phyloP scores from a whole-genome alignment of 2,113 vertebrate genomes.

The Pseudorectes ferrugineus region DNA sequence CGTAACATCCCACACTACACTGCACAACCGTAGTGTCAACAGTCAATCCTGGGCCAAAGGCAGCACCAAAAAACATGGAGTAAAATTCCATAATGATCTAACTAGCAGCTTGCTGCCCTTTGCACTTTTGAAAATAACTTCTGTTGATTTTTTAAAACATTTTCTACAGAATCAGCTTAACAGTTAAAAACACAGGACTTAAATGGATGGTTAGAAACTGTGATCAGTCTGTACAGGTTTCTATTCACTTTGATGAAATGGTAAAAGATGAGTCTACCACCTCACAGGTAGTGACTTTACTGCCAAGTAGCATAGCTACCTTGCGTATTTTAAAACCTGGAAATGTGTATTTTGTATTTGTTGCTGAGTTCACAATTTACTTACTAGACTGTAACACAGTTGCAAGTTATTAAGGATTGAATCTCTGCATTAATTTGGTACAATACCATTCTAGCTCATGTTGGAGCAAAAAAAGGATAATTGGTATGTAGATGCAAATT shows the following conservation, averaged over 20 bases:
- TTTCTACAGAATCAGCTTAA: background rate
- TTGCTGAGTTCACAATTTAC: background rate
- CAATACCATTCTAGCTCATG: background rate
- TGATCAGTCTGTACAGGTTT: background rate
- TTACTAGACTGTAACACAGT: background rate
- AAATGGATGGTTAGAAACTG: background rate
- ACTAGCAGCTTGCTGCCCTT: background rate
- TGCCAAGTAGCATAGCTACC: background rate
- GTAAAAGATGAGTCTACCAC: background rate
- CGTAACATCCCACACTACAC: background rate
- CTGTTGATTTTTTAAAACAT: background rate
- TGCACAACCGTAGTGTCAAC: background rate
- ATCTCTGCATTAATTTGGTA: background rate
- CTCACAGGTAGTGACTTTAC: background rate
- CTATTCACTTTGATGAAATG: background rate
- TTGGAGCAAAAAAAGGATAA: background rate
- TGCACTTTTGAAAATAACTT: background rate
- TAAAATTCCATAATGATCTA: background rate
- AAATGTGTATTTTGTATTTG: background rate
- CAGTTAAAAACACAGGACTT: background rate
- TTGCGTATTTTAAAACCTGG: background rate
- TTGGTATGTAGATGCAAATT: background rate
- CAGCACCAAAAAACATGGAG: background rate
- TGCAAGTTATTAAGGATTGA: background rate
- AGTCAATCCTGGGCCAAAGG: background rate